Evolutionary conservation across 2,113 vertebrate species (phyloP).

Genomic region (Machaerirhynchus nigripectus): DNA sequence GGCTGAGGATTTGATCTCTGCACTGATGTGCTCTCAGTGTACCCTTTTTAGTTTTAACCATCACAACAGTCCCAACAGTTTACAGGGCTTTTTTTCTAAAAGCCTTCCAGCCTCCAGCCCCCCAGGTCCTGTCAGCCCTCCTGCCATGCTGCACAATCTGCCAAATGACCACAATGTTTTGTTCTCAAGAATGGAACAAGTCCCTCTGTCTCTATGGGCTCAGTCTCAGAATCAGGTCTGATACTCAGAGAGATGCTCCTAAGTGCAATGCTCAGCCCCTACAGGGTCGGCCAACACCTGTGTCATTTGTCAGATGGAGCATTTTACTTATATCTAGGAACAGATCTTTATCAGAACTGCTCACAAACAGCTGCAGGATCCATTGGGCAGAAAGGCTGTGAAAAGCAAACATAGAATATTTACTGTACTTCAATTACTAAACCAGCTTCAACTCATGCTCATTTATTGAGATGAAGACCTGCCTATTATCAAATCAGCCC

Average conservation of each 20-base stretch:
- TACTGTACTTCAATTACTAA: background rate
- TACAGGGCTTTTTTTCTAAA: background rate
- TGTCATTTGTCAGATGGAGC: background rate
- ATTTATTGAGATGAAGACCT: background rate
- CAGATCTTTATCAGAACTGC: background rate
- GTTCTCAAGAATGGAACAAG: background rate
- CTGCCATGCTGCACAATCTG: background rate
- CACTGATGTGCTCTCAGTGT: background rate
- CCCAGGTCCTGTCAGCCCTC: background rate
- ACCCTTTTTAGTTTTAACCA: background rate
- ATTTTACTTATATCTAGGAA: background rate
- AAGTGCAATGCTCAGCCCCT: background rate
- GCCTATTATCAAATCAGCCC: background rate
- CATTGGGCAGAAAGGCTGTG: background rate
- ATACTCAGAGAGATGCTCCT: background rate
- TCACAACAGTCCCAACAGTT: background rate
- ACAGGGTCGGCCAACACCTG: background rate
- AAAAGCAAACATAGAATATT: background rate
- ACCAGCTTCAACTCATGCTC: background rate
- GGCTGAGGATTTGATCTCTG: background rate
- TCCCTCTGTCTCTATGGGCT: background rate
- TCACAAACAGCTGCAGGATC: background rate
- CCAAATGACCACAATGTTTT: background rate
- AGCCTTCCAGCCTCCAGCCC: background rate
- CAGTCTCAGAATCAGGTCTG: background rate